These are phyloP conservation scores for Hymenopus coronatus DNA, from an alignment of 2,888 invertebrate genomes.

Conservation along the genomic window DNA sequence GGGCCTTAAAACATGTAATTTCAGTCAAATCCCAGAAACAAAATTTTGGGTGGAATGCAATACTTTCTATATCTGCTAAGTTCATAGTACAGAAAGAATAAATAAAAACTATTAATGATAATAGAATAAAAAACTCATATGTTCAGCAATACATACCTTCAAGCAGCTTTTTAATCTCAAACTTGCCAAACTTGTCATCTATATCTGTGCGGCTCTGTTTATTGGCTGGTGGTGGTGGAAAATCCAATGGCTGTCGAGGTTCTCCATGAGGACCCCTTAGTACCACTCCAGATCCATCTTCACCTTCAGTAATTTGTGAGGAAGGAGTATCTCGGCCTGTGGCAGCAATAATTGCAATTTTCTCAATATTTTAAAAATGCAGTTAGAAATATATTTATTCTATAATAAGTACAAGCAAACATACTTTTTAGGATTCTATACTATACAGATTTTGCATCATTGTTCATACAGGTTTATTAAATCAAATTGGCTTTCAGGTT, in stretches of 20 bases:
- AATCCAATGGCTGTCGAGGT: conserved; percentile 43
- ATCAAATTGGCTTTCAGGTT: too few species aligned
- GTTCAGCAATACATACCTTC: conserved; percentile 46
- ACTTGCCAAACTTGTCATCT: conserved; percentile 97
- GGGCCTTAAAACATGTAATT: too few species aligned
- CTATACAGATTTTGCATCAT: too few species aligned
- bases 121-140: too few species aligned
- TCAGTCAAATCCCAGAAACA: too few species aligned
- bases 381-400: background rate
- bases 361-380: conserved; percentile 35
- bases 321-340: conserved; percentile 90
- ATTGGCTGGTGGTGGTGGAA: conserved; percentile 50
- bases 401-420: too few species aligned
- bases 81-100: too few species aligned
- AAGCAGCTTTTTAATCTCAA: conserved; percentile 78
- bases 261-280: conserved; percentile 39
- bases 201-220: conserved; percentile 92
- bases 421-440: too few species aligned
- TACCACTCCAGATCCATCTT: conserved; percentile 46
- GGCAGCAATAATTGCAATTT: background rate
- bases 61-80: too few species aligned
- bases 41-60: too few species aligned
- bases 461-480: too few species aligned
- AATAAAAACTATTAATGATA: too few species aligned
- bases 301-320: conserved; percentile 83